phyloP scores from a whole-genome alignment of 2,888 invertebrate species.

The Trichogramma evanescens region DNA sequence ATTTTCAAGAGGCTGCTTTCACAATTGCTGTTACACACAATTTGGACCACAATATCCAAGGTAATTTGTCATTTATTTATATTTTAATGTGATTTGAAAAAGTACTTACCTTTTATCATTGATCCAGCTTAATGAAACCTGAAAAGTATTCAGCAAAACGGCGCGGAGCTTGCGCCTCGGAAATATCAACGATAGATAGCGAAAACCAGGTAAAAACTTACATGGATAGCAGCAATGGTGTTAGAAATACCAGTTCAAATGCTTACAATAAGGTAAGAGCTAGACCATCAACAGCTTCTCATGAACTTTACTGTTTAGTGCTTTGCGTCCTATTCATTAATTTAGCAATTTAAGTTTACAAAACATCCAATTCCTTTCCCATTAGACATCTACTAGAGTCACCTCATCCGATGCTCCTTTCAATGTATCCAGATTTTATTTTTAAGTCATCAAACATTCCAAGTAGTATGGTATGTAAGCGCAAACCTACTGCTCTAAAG shows the following conservation, averaged over 20 bases:
- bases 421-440: conserved; percentile 12
- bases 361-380: conserved; percentile 10
- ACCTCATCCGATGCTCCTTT: conserved; percentile 23
- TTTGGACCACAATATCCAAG: conserved; percentile 97
- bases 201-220: conserved; percentile 93
- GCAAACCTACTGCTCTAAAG: not conserved
- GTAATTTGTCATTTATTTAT: conserved; percentile 50
- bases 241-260: conserved; percentile 70
- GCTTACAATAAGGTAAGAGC: conserved; percentile 86
- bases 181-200: conserved; percentile 53
- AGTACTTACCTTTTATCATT: conserved; percentile 12
- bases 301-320: conserved; percentile 7
- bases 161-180: conserved; percentile 48
- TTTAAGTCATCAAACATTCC: conserved; percentile 4
- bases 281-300: conserved; percentile 27
- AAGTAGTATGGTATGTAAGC: not conserved
- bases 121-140: conserved; percentile 58
- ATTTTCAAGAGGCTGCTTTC: conserved; percentile 90
- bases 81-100: not conserved
- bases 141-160: conserved; percentile 62
- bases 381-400: conserved; percentile 28
- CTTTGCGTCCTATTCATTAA: conserved; percentile 2
- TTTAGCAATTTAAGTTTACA: conserved; percentile 12
- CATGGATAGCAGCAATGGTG: conserved; percentile 83
- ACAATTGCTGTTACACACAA: conserved; percentile 90